Conservation (phyloP, 2,113 vertebrate genomes). For the Rhea pennata region DNA sequence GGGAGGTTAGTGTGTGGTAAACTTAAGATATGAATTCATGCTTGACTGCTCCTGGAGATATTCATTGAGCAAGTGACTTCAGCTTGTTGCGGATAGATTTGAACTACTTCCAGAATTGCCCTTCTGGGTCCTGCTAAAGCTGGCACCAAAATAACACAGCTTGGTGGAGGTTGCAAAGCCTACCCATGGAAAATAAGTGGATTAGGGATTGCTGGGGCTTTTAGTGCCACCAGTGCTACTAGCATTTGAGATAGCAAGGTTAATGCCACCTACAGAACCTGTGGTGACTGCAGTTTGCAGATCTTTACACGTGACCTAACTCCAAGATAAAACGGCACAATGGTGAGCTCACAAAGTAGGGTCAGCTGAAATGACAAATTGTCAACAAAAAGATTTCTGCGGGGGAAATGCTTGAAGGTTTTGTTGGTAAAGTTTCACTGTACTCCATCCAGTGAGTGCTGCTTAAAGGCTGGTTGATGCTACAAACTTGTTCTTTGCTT, state of each 20-base stretch:
- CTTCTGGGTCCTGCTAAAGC: not conserved
- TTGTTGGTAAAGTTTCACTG: not conserved
- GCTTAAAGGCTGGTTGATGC: not conserved
- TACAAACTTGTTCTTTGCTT: not conserved
- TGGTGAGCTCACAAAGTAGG: not conserved
- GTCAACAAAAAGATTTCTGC: not conserved
- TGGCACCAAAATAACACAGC: not conserved
- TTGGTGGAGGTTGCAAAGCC: not conserved
- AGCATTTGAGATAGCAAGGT: not conserved
- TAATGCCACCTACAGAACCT: rapidly evolving
- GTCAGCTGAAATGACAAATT: not conserved
- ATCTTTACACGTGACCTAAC: not conserved
- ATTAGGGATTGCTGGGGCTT: not conserved
- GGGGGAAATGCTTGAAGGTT: not conserved
- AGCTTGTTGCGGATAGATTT: rapidly evolving
- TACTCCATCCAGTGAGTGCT: not conserved
- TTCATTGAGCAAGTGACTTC: rapidly evolving
- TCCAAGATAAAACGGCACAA: not conserved
- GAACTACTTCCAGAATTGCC: not conserved
- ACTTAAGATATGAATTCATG: not conserved
- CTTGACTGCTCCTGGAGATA: not conserved
- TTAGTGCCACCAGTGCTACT: not conserved
- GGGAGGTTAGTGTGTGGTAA: not conserved
- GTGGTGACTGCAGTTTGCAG: not conserved
- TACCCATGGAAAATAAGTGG: not conserved